phyloP scores from a whole-genome alignment of 1,140 invertebrate genomes.

The Galleria mellonella region DNA sequence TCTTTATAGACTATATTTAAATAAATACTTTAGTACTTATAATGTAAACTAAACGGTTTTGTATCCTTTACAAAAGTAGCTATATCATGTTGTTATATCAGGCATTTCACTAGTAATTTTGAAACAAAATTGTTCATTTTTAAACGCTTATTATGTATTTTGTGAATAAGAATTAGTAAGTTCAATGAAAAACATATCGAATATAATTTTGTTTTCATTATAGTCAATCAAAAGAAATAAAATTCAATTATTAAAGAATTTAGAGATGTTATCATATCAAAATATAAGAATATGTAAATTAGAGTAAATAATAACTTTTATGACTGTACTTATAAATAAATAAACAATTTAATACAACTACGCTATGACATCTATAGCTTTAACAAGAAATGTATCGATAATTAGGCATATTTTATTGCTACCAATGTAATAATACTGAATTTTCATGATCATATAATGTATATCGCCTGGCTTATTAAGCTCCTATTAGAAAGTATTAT shows the following conservation, averaged over 20 bases:
- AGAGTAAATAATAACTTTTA: constrained; percentile 2
- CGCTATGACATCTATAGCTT: constrained; percentile 37
- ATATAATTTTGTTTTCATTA: no score
- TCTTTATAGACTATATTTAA: neutral
- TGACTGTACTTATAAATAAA: constrained; percentile 8
- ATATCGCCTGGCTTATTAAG: constrained; percentile 34
- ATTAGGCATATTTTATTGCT: constrained; percentile 14
- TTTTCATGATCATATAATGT: constrained; percentile 17
- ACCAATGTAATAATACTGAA: constrained; percentile 14
- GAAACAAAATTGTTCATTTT: neutral
- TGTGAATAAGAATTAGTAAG: no score
- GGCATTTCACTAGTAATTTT: constrained; percentile 4
- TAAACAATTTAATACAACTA: constrained; percentile 5
- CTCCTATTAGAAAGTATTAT: constrained; percentile 26
- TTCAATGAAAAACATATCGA: no score
- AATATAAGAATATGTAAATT: constrained; percentile 7
- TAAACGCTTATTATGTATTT: no score
- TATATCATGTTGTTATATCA: constrained; percentile 1
- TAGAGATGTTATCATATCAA: constrained; percentile 37
- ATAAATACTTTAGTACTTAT: neutral
- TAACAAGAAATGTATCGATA: constrained; percentile 33
- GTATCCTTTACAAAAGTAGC: constrained; percentile 13
- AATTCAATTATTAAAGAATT: constrained; percentile 17
- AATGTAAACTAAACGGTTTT: constrained; percentile 21
- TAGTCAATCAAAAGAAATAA: neutral